These are phyloP conservation scores for Syrphus vitripennis DNA, from an alignment of 2,888 invertebrate species.

Conservation along the genomic window DNA sequence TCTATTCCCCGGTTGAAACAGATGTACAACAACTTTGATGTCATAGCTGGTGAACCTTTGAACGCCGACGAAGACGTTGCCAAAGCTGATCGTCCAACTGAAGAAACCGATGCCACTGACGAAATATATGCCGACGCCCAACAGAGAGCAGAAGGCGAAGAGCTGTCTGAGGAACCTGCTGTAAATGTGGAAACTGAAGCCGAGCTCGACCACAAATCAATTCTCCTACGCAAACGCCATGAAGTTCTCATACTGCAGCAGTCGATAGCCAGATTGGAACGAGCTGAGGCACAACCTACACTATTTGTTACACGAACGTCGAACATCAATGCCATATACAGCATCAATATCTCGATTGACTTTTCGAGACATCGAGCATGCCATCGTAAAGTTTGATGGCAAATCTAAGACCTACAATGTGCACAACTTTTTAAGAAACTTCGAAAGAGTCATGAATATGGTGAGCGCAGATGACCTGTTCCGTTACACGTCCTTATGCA, in stretches of 20 bases:
- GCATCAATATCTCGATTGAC: conserved; percentile 7
- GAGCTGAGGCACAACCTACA: background rate
- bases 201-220: background rate
- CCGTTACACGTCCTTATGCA: conserved; percentile 25
- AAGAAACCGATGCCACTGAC: too few species aligned
- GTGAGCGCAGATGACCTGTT: conserved; percentile 24
- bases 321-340: background rate
- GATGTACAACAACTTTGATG: background rate
- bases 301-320: background rate
- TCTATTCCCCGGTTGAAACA: background rate
- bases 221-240: background rate
- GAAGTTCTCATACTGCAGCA: background rate
- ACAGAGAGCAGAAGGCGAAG: background rate
- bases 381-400: conserved; percentile 21
- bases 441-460: conserved; percentile 22
- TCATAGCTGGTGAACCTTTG: background rate
- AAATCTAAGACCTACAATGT: background rate
- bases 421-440: conserved; percentile 10
- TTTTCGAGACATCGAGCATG: conserved; percentile 29
- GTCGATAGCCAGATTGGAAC: background rate
- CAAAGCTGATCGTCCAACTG: too few species aligned
- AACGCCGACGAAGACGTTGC: too few species aligned
- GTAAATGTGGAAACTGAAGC: background rate
- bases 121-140: background rate
- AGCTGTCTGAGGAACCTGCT: background rate